Conservation (phyloP, 2,113 vertebrate genomes). For the Octodon degus region DNA sequence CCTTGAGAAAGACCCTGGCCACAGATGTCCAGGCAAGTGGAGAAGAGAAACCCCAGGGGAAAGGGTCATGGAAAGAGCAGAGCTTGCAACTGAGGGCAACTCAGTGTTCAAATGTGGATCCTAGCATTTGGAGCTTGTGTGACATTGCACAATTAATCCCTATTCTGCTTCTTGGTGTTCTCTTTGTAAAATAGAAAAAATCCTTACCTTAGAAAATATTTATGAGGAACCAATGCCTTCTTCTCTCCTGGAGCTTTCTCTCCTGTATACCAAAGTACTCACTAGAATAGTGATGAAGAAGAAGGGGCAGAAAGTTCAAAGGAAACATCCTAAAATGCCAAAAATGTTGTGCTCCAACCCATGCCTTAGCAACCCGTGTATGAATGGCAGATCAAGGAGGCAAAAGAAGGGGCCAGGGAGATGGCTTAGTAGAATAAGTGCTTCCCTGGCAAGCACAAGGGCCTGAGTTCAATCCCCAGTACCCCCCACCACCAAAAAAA, state of each 20-base stretch:
- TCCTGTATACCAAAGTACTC: background rate
- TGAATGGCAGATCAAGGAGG: background rate
- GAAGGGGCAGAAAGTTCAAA: background rate
- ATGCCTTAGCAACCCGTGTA: background rate
- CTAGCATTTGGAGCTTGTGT: background rate
- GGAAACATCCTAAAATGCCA: background rate
- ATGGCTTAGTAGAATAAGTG: too few species aligned
- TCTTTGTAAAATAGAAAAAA: background rate
- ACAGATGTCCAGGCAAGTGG: background rate
- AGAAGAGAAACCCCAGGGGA: background rate
- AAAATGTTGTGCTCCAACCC: background rate
- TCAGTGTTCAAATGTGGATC: background rate
- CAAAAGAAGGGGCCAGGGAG: background rate
- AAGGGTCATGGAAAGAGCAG: background rate
- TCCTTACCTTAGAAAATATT: background rate
- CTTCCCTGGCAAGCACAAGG: too few species aligned
- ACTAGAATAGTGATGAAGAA: background rate
- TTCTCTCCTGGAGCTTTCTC: background rate
- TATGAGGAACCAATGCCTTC: background rate
- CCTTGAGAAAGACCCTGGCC: rapidly evolving
- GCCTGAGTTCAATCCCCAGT: too few species aligned
- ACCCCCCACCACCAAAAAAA: too few species aligned
- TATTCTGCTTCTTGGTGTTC: background rate
- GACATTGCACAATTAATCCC: background rate
- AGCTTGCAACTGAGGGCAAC: background rate